Evolutionary conservation across 2,888 invertebrate species (phyloP), one percentile per base, ranked within the genome.

Genomic region (Netelia virgata): DNA sequence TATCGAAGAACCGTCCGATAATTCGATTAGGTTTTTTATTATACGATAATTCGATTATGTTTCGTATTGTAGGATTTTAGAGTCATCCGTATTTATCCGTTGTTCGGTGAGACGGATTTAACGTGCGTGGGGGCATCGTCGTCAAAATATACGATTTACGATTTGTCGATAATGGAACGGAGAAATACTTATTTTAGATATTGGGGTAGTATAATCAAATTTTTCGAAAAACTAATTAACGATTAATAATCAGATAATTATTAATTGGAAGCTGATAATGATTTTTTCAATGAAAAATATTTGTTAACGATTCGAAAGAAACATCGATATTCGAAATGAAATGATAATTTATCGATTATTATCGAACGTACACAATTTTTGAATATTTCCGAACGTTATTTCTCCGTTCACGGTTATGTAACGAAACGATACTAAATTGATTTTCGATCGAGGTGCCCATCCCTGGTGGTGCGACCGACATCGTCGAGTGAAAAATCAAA

Each of bases 21-120:
- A 74, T 74, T 61, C 36, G 59, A 68, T 74, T 36, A 61, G 20
- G 1, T 18, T 75, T 11, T n/a, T n/a, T n/a, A n/a, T n/a, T 6
- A 5, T 50, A 41, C 20, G 10, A 43, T 53, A 68, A 74, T 74
- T 61, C 36, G 59, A 68, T 74, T 36, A 61, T 36, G 1, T 18
- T 75, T 11, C 9, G 55, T 55, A 0, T 2, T 1, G 18, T 36
- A 16, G 0, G 9, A 70, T 5, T 47, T 50, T 6, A 10, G 6
- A 6, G 47, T 5, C 1, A 50, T 1, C 41, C 36, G 55, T 5
- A 36, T 69, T 53, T 53, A n/a, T 47, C 1, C 18, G 11, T 68
- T 50, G 20, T 18, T 20, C 6, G 20, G 18, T 50, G 57, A 11
- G 1, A 6, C 18, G 47, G 50, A 6, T 50, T 23, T 1, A 23